These are phyloP conservation scores for Gallinago solitaria DNA, from an alignment of 2,797 vertebrate genomes.

Conservation along the genomic window DNA sequence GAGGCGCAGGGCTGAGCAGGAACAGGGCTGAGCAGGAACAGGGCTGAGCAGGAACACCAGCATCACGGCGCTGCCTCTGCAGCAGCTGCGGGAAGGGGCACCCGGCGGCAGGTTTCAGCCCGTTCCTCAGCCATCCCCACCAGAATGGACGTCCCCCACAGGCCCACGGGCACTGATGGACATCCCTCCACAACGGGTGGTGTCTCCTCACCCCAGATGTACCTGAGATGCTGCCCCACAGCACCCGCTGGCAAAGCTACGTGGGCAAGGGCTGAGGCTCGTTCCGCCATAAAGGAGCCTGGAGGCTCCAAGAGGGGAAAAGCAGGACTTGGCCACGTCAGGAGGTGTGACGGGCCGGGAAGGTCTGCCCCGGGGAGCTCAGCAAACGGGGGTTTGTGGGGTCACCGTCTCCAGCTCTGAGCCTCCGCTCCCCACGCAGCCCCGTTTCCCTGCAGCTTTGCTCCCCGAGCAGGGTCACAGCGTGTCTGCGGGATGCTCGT, in stretches of 20 bases:
- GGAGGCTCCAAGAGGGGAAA: background rate
- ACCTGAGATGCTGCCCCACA: rapidly evolving
- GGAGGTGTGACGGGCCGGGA: background rate
- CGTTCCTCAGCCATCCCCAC: background rate
- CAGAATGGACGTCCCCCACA: background rate
- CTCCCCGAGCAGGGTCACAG: background rate
- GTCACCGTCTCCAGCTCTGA: background rate
- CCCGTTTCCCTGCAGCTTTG: too few species aligned
- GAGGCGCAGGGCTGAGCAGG: background rate
- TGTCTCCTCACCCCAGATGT: background rate
- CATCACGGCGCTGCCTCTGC: background rate
- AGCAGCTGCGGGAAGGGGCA: background rate
- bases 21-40: too few species aligned
- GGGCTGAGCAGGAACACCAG: too few species aligned
- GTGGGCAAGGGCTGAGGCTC: background rate
- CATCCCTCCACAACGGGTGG: background rate
- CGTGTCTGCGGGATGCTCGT: background rate
- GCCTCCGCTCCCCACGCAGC: background rate
- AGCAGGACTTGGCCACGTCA: background rate
- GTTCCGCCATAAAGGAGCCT: background rate
- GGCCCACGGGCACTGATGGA: background rate
- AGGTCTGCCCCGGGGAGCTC: background rate
- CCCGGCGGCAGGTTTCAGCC: background rate
- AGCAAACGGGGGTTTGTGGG: background rate
- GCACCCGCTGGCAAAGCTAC: background rate